Percentiles rank a stretch among this genome's conserved stretches.
Evolutionary conservation across 2,797 vertebrate genomes (phyloP).

Genomic region (Aselliscus stoliczkanus): DNA sequence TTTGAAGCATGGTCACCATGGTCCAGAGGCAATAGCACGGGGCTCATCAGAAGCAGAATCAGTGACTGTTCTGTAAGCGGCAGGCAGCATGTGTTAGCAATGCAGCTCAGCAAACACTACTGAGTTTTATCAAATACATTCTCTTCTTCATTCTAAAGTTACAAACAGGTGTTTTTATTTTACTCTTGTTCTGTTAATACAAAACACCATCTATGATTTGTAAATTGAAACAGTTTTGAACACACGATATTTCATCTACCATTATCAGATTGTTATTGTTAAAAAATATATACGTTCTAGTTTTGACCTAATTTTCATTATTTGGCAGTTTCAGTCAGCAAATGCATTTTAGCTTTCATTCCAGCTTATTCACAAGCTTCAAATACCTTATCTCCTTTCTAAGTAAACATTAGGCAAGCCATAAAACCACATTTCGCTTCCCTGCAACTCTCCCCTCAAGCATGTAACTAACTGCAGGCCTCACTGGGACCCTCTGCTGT

Average conservation of each 20-base stretch:
- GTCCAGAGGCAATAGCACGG: background rate
- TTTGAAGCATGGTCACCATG: background rate
- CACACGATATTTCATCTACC: background rate
- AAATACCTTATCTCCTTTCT: background rate
- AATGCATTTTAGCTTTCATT: background rate
- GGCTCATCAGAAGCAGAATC: background rate
- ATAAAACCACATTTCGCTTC: background rate
- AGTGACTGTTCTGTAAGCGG: background rate
- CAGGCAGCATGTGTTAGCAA: background rate
- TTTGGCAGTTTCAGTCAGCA: background rate
- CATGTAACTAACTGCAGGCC: background rate
- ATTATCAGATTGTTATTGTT: background rate
- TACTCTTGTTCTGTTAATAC: background rate
- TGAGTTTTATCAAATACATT: background rate
- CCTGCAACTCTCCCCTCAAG: background rate
- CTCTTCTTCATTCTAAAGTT: background rate
- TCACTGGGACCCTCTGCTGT: background rate
- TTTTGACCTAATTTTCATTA: background rate
- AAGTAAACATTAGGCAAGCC: background rate
- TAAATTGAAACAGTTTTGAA: background rate
- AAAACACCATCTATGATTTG: background rate
- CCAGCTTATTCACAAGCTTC: background rate
- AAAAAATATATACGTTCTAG: background rate
- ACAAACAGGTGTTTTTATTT: background rate
- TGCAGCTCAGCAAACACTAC: background rate